Evolutionary conservation across 2,113 vertebrate species (phyloP).

Genomic region (Saccopteryx bilineata): DNA sequence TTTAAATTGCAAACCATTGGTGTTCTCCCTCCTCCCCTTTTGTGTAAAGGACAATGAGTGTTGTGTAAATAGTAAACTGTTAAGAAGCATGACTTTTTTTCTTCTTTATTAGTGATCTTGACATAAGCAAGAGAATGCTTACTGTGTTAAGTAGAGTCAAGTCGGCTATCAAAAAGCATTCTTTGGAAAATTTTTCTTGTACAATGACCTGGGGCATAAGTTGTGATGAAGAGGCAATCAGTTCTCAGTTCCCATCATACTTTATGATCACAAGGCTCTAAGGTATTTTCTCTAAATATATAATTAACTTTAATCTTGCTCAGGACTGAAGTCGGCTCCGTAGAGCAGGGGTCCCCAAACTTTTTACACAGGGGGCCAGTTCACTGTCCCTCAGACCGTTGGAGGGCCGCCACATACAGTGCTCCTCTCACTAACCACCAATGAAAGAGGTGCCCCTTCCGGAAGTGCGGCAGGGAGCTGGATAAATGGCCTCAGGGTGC

Average conservation of each 20-base stretch:
- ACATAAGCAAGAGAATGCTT: conserved; percentile 81
- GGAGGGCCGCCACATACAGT: no score
- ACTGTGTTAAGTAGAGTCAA: conserved; percentile 62
- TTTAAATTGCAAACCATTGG: conserved; percentile 73
- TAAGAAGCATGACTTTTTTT: conserved; percentile 86
- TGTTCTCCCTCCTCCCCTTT: neutral
- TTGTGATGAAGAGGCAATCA: conserved; percentile 40
- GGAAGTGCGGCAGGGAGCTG: no score
- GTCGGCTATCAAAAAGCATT: conserved; percentile 69
- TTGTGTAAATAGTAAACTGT: conserved; percentile 86
- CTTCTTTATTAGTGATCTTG: conserved; percentile 84
- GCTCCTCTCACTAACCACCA: no score
- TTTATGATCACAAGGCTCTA: conserved; percentile 45
- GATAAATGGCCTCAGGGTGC: no score
- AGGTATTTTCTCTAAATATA: conserved; percentile 31
- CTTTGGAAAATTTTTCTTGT: conserved; percentile 67
- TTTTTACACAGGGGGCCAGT: no score
- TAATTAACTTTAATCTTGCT: conserved; percentile 52
- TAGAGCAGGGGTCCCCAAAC: no score
- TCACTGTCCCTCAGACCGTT: no score
- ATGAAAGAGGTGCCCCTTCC: no score
- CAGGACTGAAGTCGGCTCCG: neutral
- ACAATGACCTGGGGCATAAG: conserved; percentile 28
- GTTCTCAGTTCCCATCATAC: conserved; percentile 47
- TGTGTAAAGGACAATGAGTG: conserved; percentile 81